Evolutionary conservation across 2,888 invertebrate species (phyloP).

Genomic region (Entomobrya multifasciata): DNA sequence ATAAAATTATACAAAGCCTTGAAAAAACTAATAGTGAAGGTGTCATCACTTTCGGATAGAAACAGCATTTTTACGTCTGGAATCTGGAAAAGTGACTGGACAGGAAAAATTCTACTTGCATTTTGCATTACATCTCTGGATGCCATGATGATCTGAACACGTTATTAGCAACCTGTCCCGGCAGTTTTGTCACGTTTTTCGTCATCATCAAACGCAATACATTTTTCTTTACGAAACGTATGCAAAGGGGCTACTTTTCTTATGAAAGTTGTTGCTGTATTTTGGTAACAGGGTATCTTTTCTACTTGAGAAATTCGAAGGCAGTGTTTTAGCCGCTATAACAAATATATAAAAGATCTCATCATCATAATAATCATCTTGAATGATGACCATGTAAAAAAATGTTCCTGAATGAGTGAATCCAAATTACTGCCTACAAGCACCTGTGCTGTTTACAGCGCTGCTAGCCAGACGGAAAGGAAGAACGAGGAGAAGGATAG

Average conservation of each 20-base stretch:
- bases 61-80: no score
- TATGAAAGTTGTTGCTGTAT: background rate
- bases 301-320: background rate
- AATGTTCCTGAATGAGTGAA: background rate
- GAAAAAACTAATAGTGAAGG: no score
- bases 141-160: no score
- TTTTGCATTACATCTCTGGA: no score
- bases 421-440: conserved; percentile 7
- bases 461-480: background rate
- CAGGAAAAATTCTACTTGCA: no score
- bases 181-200: background rate
- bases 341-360: no score
- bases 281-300: background rate
- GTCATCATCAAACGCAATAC: background rate
- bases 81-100: background rate
- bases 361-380: no score
- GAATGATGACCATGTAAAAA: background rate
- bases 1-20: no score
- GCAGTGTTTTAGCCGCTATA: no score
- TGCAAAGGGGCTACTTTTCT: background rate
- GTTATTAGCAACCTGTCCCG: conserved; percentile 1
- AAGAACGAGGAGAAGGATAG: conserved; percentile 38
- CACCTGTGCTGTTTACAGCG: background rate
- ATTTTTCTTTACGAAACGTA: background rate
- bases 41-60: no score